Base-by-base conservation (phyloP, 2,797 vertebrate genomes). In the Cuculus canorus region DNA sequence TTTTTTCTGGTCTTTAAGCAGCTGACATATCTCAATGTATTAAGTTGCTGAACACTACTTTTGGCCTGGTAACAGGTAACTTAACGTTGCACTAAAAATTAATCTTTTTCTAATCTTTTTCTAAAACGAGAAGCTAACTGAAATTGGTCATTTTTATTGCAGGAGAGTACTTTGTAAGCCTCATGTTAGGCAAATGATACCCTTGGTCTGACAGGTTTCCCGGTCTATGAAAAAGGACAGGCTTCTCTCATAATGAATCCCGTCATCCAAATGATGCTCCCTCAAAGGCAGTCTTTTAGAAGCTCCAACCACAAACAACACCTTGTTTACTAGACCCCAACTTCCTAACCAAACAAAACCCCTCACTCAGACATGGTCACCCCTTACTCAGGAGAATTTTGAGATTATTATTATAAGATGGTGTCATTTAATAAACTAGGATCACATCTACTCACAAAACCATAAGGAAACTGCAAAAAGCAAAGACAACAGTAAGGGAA, bases 71-170 rank as follows among this genome's bases (percentile, higher is more conserved):
- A 91, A 79, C 27, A 47, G 18, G 11, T 54, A 77, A 52, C 6
- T 73, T 87, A 60, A 57, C 13, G 19, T 41, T 66, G 10, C 32
- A 86, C 27, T 65, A 64, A 68, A 82, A 81, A 52, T 35, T 33
- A 50, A 66, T 28, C 25, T 83, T 75, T 94, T 90, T 68, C 65
- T 75, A 61, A 78, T 21, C n/a, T n/a, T n/a, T n/a, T n/a, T n/a
- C 66, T 9, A 75, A 65, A 83, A 54, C 18, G 33, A 91, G 59
- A 72, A 66, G 5, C 4, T 72, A 25, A 72, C 39, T 69, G 70
- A 84, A 66, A 79, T 65, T 86, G 13, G 15, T 81, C 1, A 32
- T 76, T 88, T 91, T 56, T 7, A 1, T 76, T 65, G 24, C 37
- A 72, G 45, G 15, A 78, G 13, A 68, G 13, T 35, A 33, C 10